These are phyloP conservation scores for Pandion haliaetus DNA, from an alignment of 2,113 vertebrate species.

Conservation along the genomic window DNA sequence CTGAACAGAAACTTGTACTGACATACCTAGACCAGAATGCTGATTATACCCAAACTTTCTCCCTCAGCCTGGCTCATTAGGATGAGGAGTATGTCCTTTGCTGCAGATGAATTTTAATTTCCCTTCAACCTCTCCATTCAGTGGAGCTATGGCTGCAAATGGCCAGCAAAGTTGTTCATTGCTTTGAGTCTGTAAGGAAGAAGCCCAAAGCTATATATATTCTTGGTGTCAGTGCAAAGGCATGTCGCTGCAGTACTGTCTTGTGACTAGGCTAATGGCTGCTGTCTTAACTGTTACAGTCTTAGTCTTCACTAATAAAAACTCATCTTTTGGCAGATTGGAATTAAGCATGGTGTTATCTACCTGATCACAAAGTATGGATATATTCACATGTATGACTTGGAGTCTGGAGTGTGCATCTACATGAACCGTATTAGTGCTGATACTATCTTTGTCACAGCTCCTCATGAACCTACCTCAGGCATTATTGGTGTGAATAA, in stretches of 20 bases:
- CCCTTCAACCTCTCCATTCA: not conserved
- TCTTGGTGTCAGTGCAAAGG: not conserved
- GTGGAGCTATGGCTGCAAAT: not conserved
- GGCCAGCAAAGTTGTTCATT: not conserved
- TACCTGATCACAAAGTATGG: conserved; percentile 93
- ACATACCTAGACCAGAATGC: not conserved
- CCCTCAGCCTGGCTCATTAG: not conserved
- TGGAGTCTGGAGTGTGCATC: conserved; percentile 91
- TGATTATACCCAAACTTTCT: not conserved
- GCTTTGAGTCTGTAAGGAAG: not conserved
- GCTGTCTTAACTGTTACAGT: not conserved
- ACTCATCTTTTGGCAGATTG: conserved; percentile 75
- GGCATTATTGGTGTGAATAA: conserved; percentile 94
- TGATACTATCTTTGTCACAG: conserved; percentile 92
- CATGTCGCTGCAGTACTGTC: not conserved
- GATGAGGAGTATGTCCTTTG: not conserved
- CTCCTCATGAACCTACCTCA: conserved; percentile 88
- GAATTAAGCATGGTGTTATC: conserved; percentile 87
- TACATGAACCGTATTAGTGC: conserved; percentile 94
- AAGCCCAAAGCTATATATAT: not conserved
- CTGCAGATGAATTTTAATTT: not conserved
- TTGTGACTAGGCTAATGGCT: not conserved
- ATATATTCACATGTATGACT: conserved; percentile 91
- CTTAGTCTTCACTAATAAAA: not conserved
- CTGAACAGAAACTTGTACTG: not conserved